phyloP scores from a whole-genome alignment of 1,140 invertebrate species.

The Anadara kagoshimensis region DNA sequence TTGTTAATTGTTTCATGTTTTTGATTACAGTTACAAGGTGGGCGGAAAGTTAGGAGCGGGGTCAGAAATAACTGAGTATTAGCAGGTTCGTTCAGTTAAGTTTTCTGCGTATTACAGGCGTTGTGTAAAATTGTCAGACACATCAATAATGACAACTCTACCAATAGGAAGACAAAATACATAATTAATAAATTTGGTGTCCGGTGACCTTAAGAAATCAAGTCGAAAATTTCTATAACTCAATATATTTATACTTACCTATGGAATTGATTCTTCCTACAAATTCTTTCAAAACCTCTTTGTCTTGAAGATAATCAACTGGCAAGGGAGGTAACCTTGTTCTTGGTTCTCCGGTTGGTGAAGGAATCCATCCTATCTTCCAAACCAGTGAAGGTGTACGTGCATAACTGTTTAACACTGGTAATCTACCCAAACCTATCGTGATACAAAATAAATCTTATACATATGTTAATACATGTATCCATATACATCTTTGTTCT shows the following conservation, averaged over 20 bases:
- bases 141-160: too few species aligned
- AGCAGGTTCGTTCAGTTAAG: too few species aligned
- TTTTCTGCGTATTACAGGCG: too few species aligned
- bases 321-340: conserved; percentile 79
- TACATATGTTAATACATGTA: background rate
- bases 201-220: too few species aligned
- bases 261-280: conserved; percentile 70
- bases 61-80: too few species aligned
- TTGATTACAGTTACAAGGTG: too few species aligned
- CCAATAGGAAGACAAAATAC: too few species aligned
- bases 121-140: too few species aligned
- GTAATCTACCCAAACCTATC: conserved; percentile 78
- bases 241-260: conserved; percentile 47
- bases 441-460: background rate
- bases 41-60: too few species aligned
- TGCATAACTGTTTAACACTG: conserved; percentile 80
- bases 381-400: conserved; percentile 81
- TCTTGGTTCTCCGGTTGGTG: conserved; percentile 72
- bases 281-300: conserved; percentile 82
- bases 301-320: conserved; percentile 83
- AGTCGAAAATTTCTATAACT: too few species aligned
- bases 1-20: too few species aligned
- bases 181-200: too few species aligned
- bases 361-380: conserved; percentile 79
- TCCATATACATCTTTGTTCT: background rate